Percentiles rank a stretch among this genome's conserved stretches.
phyloP scores from a whole-genome alignment of 37 sponge, comb jelly and placozoan species.

The Dysidea cf. avara region DNA sequence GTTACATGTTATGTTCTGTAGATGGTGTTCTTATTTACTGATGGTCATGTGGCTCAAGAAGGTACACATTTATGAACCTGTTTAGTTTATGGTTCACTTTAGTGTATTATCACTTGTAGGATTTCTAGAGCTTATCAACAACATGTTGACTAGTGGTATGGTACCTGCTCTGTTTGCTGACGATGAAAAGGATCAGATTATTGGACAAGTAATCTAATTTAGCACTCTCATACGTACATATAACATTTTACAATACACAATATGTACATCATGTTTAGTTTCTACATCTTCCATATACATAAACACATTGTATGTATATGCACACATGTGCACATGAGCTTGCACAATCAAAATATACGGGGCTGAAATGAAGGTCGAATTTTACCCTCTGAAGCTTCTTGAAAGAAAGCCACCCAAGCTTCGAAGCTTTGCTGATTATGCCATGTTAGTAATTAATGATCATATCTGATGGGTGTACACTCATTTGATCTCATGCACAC shows the following conservation, averaged over 20 bases:
- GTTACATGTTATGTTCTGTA: slow-evolving; percentile 1
- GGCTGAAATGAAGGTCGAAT: no score
- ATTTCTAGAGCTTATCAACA: slow-evolving; percentile 96
- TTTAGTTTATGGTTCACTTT: not conserved
- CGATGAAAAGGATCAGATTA: slow-evolving; percentile 93
- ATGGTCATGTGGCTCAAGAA: slow-evolving; percentile 99
- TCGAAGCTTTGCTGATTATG: no score
- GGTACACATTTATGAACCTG: slow-evolving; percentile 32
- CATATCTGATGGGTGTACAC: no score
- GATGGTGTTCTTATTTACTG: slow-evolving; percentile 96
- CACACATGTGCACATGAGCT: no score
- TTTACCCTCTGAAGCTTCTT: no score
- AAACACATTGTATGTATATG: no score
- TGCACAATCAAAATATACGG: no score
- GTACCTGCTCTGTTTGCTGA: slow-evolving; percentile 98
- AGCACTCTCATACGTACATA: not conserved
- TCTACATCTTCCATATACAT: not conserved
- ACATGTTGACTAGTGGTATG: slow-evolving; percentile 99
- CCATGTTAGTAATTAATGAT: no score
- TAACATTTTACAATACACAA: no score
- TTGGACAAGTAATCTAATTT: slow-evolving; percentile 61
- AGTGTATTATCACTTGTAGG: slow-evolving; percentile 30
- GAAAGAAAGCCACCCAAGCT: no score
- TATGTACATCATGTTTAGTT: no score
- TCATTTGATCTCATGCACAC: no score